Percentiles rank a stretch among this genome's conserved stretches.
These are phyloP conservation scores for Hirtodrosophila histrioides DNA, from an alignment of 2,888 invertebrate genomes.

Conservation along the genomic window DNA sequence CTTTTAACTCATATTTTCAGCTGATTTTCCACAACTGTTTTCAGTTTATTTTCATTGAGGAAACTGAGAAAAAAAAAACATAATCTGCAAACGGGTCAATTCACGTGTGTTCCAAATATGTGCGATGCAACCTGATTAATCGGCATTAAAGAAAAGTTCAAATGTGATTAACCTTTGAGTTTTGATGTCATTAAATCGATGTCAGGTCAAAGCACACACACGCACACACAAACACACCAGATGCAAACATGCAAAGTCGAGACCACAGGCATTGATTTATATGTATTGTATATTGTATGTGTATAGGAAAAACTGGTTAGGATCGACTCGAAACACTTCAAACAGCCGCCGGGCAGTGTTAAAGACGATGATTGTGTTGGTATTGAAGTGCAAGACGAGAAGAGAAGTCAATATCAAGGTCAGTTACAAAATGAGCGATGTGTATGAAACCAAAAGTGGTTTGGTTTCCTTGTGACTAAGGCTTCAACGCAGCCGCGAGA, in stretches of 20 bases:
- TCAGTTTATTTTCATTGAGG: no score
- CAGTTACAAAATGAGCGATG: conserved; percentile 68
- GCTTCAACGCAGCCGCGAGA: conserved; percentile 26
- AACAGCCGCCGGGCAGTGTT: conserved; percentile 53
- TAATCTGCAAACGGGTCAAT: no score
- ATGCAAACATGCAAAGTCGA: conserved; percentile 35
- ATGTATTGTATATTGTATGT: neutral
- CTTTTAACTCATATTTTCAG: no score
- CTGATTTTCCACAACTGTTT: no score
- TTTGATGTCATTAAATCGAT: conserved; percentile 68
- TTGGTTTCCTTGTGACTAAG: conserved; percentile 43
- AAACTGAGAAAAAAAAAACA: no score
- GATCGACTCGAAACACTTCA: conserved; percentile 41
- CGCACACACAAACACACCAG: conserved; percentile 18
- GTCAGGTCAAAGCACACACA: conserved; percentile 38
- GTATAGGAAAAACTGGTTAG: conserved; percentile 57
- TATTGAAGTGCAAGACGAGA: conserved; percentile 17
- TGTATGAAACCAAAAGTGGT: conserved; percentile 44
- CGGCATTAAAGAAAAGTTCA: conserved; percentile 54
- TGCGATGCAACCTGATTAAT: conserved; percentile 1
- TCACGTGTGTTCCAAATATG: conserved; percentile 6
- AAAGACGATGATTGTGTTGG: conserved; percentile 27
- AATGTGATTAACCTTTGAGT: conserved; percentile 77
- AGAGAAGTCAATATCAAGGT: conserved; percentile 76
- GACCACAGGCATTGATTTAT: conserved; percentile 12